Base-by-base conservation (phyloP, 2,113 vertebrate genomes). In the Lichenostomus cassidix region DNA sequence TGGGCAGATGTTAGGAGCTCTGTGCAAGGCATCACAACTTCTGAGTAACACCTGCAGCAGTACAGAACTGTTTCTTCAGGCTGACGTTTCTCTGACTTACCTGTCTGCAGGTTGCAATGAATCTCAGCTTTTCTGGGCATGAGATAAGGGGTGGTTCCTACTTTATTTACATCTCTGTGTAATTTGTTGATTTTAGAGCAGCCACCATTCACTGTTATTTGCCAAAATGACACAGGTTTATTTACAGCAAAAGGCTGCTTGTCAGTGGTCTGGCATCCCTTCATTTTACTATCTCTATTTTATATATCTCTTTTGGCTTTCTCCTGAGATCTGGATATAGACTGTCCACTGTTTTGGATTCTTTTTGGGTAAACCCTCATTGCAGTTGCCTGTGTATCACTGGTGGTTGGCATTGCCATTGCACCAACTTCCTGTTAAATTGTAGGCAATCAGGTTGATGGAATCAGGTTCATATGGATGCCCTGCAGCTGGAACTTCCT, bases 381-480 rank as follows among this genome's bases (percentile, higher is more conserved):
- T 52, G 41, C 73, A 63, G 50, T 49, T 83, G n/a, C 44, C 22
- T 18, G 29, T 12, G 15, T 42, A 5, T 42, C 37, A 10, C 0
- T 20, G 39, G 35, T 46, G 33, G 24, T 35, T 14, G 52, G 33
- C 0, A 0, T 39, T 84, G 77, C 46, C 21, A 1, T 39, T 29
- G 27, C 53, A 56, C 25, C n/a, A 31, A 7, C 14, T 75, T 79
- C 12, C 5, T 7, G 25, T 49, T 64, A 10, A 69, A 12, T 53
- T 46, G 15, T 12, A 33, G 74, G 74, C 65, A 85, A 58, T 58
- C 9, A 5, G 18, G 24, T 27, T 1, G 9, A 29, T 62, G 73
- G 22, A 44, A 23, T 69, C 46, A 20, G 73, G 46, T 75, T 56
- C 33, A 3, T 0, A 0, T n/a, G n/a, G 52, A 23, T 2, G 1